Conservation (phyloP, 2,888 invertebrate species). For the Harpalus rufipes region DNA sequence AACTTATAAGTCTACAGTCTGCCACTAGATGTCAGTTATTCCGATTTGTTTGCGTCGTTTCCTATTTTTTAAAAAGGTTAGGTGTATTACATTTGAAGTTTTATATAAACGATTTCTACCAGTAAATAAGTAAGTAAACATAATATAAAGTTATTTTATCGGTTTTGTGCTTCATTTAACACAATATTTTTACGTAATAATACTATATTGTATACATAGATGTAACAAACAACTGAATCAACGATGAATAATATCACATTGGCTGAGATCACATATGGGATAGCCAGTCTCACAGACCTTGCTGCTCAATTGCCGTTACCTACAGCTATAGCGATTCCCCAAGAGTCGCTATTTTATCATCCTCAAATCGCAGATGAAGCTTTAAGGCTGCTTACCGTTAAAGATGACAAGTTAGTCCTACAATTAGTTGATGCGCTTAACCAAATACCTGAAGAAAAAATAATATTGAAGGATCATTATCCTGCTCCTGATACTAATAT, state of each 20-base stretch:
- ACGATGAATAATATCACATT: constrained; percentile 95
- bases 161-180: constrained; percentile 13
- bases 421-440: constrained; percentile 92
- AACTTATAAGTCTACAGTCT: too few species aligned
- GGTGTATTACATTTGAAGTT: constrained; percentile 18
- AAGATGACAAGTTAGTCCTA: constrained; percentile 92
- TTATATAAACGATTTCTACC: constrained; percentile 21
- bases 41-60: too few species aligned
- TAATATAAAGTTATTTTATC: constrained; percentile 35
- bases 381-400: constrained; percentile 90
- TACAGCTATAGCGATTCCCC: constrained; percentile 94
- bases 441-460: constrained; percentile 95
- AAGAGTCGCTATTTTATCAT: constrained; percentile 94
- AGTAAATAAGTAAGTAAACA: constrained; percentile 35
- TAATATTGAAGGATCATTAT: constrained; percentile 93
- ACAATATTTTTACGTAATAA: constrained; percentile 44
- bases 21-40: too few species aligned
- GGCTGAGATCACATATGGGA: constrained; percentile 85
- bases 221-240: constrained; percentile 36
- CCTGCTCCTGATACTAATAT: constrained; percentile 85
- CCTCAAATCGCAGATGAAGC: constrained; percentile 97
- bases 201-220: constrained; percentile 1
- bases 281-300: constrained; percentile 97
- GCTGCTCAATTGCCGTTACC: constrained; percentile 98
- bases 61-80: constrained; percentile 53